Evolutionary conservation across 2,888 invertebrate genomes (phyloP), one percentile per base, ranked within the genome.

Genomic region (Folsomia candida): DNA sequence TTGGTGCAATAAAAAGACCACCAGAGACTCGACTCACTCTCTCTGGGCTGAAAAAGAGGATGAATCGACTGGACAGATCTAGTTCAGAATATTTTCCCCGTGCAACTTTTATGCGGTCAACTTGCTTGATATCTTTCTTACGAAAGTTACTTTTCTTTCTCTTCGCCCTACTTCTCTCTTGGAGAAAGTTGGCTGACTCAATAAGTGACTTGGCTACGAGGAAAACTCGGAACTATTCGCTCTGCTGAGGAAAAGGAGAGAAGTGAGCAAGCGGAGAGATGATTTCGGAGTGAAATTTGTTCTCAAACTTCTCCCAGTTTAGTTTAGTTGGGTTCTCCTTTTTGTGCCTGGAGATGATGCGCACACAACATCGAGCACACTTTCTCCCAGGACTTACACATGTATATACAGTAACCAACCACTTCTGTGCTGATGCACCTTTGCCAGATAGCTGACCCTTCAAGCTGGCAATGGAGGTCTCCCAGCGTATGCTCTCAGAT

Each of bases 191-290:
- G 37, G 4, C 37, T 37, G 37, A 9, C 37, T 9, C 14, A 37
- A 9, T 9, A 37, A 4, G 37, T 22, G 20, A 54, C 54, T n/a
- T 14, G 54, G n/a, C 6, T 18, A 4, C 54, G 18, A 47, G 18
- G 9, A 18, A 47, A 54, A 54, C 18, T 54, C 54, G 54, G 54
- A 54, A 54, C 54, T 54, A 54, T 54, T 54, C 54, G 54, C 54
- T n/a, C 6, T 14, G n/a, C 54, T 54, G 18, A 20, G 54, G 6
- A n/a, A 4, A 37, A 37, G 14, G 18, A 14, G 20, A 54, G 20
- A 54, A n/a, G 22, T 54, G 54, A 54, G 4, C 11, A 54, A n/a
- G 54, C 4, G 11, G 54, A 54, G 22, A 54, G 54, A 54, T 18
- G 54, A 54, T 54, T 54, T 54, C 4, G 54, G n/a, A 51, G 27